Evolutionary conservation across 1,140 invertebrate genomes (phyloP), one percentile per base, ranked within the genome.

Genomic region (Heliconius melpomene): DNA sequence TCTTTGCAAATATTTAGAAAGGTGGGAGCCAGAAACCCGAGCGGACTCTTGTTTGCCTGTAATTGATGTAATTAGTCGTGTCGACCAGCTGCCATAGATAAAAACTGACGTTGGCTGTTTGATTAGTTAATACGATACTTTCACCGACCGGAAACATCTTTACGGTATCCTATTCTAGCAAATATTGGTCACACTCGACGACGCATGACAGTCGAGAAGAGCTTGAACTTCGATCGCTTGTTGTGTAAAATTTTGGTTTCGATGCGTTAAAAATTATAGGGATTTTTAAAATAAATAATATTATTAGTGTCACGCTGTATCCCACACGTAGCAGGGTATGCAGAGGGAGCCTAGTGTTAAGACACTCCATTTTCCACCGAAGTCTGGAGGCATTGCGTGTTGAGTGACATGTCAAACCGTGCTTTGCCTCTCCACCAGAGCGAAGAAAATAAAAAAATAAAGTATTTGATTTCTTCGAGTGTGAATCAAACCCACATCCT

Each of bases 51-150:
- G 89, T 93, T 93, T 93, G 89, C 86, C 90, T 89, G 90, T 94
- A 93, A 94, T 94, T 93, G 93, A 93, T 90, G 93, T 94, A 94
- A 94, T 94, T 94, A 94, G 93, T 94, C 91, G 91, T 94, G 93
- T 94, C 91, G 91, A 86, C 88, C 91, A 91, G 91, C 91, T 92
- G 93, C 90, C 83, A 60, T 57, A 85, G 86, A 86, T 87, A 89
- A 87, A 91, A 89, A 87, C 87, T 90, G 84, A 83, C 76, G 84
- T 80, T 79, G 82, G 85, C 81, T 93, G 90, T 94, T 93, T 92
- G 87, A 87, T 87, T 86, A 88, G 91, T 91, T 91, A 90, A 93
- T 92, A 90, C 88, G 91, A 94, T 94, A 94, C 93, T 93, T 91
- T 91, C 82, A 86, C 81, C 82, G 84, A 84, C 90, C 91, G 93